Evolutionary conservation across 1,140 invertebrate species (phyloP), one percentile per base, ranked within the genome.

Genomic region (Arion vulgaris): DNA sequence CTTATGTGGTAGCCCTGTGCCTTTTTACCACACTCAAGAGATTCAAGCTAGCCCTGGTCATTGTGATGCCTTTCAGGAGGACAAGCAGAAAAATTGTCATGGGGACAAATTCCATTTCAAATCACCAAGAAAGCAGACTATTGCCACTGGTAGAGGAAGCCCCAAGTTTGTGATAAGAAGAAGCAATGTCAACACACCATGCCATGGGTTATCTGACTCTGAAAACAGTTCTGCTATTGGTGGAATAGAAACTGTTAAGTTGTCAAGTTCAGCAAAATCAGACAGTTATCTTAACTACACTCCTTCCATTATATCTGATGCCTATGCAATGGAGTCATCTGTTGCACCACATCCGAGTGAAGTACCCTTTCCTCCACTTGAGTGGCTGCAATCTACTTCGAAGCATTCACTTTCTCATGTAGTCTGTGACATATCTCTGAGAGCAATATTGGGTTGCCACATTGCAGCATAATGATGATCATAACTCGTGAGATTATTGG

Each of bases 281-380:
- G 76, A 78, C 51, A 66, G 76, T 28, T 39, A n/a, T 39, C 32
- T 78, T 49, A 68, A 38, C 28, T 78, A 19, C 57, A 38, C 26
- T n/a, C 15, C 76, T 15, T 41, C 53, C 19, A 38, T 2, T 38
- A 15, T 78, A 15, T 78, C 11, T 78, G 34, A 78, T 78, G 76
- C 76, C 28, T 78, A 66, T 45, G 76, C 76, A n/a, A 66, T 78
- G 76, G 76, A 78, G 36, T 62, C 57, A 17, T 78, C 76, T 66
- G 36, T 68, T 39, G 76, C 76, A 62, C 76, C 76, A 38, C 76
- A 78, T n/a, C 76, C 76, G 11, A 78, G 76, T 66, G 49, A 78
- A 34, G 32, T 78, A 45, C 76, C 76, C 26, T 78, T 78, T 1
- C 76, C 76, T 17, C 76, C 76, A 9, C 34, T 78, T 39, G 76